Percentiles rank a stretch among this genome's conserved stretches.
phyloP scores from a whole-genome alignment of 1,140 invertebrate species.

The Zaprionus vittiger region DNA sequence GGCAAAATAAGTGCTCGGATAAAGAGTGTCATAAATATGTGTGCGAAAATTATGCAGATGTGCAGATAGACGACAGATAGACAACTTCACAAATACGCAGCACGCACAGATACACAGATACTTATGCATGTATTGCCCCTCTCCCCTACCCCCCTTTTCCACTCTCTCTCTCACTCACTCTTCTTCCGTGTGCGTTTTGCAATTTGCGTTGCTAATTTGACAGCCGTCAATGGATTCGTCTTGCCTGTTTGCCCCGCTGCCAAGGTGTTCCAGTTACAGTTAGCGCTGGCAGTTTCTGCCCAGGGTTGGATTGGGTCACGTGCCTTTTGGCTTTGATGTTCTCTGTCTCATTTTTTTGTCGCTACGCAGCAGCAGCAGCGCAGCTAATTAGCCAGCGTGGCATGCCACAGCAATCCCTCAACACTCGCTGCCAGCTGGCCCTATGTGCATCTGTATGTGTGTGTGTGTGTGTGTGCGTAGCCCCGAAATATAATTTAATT shows the following conservation, averaged over 20 bases:
- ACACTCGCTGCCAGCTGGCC: conserved; percentile 60
- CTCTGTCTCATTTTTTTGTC: conserved; percentile 1
- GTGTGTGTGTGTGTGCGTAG: background rate
- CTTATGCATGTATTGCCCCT: conserved; percentile 17
- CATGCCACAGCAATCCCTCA: conserved; percentile 63
- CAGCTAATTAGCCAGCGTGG: conserved; percentile 70
- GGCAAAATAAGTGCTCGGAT: conserved; percentile 73
- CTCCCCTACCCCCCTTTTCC: too few relatives aligned
- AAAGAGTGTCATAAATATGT: conserved; percentile 61
- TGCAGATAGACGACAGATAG: conserved; percentile 6
- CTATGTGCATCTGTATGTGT: conserved; percentile 20
- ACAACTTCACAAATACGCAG: conserved; percentile 12
- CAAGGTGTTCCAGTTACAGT: conserved; percentile 60
- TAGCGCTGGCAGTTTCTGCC: conserved; percentile 6
- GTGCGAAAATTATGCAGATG: conserved; percentile 72
- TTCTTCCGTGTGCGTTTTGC: conserved; percentile 33
- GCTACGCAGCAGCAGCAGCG: conserved; percentile 36
- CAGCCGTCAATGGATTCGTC: conserved; percentile 74
- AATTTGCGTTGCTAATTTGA: conserved; percentile 81
- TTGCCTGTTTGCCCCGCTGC: conserved; percentile 19
- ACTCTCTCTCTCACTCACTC: background rate
- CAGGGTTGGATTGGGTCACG: conserved; percentile 53
- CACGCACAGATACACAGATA: conserved; percentile 36
- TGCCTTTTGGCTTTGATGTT: conserved; percentile 72
- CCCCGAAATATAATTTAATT: conserved; percentile 79